Evolutionary conservation across 2,888 invertebrate species (phyloP).

Genomic region (Altica lythri): DNA sequence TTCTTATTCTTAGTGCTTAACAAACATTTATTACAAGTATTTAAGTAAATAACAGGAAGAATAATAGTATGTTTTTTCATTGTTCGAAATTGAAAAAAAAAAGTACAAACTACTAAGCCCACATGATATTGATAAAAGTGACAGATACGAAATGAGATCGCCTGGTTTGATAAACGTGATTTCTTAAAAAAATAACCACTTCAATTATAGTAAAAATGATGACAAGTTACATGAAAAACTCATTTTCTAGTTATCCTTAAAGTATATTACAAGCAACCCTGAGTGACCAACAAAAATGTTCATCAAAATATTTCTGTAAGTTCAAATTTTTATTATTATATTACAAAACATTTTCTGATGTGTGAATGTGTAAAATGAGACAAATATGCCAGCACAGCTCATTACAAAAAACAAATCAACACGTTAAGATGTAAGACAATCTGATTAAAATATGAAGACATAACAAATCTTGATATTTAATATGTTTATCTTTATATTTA

Average conservation of each 20-base stretch:
- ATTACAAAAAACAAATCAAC: no score
- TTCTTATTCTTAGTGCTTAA: slow-evolving; percentile 14
- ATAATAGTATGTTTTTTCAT: slow-evolving; percentile 9
- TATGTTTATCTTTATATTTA: no score
- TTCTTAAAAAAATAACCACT: slow-evolving; percentile 18
- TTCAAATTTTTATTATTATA: no score
- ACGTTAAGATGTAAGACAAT: no score
- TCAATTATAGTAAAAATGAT: slow-evolving; percentile 8
- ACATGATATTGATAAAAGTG: slow-evolving; percentile 21
- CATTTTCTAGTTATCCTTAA: slow-evolving; percentile 6
- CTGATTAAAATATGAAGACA: no score
- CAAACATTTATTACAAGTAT: slow-evolving; percentile 28
- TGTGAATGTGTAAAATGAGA: no score
- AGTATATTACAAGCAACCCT: no score
- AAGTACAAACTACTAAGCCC: slow-evolving; percentile 6
- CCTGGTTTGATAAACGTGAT: slow-evolving; percentile 15
- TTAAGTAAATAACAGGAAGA: slow-evolving; percentile 24
- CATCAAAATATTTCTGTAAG: no score
- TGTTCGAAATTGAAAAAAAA: slow-evolving; percentile 18
- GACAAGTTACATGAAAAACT: slow-evolving; percentile 13
- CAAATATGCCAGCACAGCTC: no score
- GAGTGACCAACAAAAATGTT: no score
- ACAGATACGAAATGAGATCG: slow-evolving; percentile 18
- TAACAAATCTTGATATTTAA: no score
- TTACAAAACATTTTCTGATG: no score